Evolutionary conservation across 2,888 invertebrate species (phyloP), one percentile per base, ranked within the genome.

Genomic region (Leptopilina myrica): DNA sequence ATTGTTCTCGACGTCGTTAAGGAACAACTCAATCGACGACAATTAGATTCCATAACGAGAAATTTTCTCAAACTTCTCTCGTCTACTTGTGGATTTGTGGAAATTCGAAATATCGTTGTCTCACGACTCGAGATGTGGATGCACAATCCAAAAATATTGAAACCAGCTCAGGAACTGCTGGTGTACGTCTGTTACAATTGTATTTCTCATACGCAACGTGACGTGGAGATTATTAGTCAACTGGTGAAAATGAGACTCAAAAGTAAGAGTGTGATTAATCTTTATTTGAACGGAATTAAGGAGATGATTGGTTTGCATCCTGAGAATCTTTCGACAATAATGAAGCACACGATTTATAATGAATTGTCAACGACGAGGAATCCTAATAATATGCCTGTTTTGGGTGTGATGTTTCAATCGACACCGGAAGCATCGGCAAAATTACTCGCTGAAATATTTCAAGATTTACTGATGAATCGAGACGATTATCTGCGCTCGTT

Each of bases 271-370:
- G 94, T 98, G 84, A 95, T 98, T 81, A 97, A 96, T 89, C 96
- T 97, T 80, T 98, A 97, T 91, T 95, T 98, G 89, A 94, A 95
- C 64, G 97, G 98, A 85, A 94, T 98, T 88, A 97, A 98, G 88
- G 98, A 99, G 92, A 95, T 99, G 93, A 95, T 99, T 64, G 94
- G 94, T 14, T 94, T 97, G 76, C 96, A 97, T 88, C 95, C 96
- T 0, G 96, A 97, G 40, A 97, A 98, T 89, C 92, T 98, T 77
- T 95, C 95, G 80, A 95, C 97, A 53, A 95, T 98, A 81, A 93
- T 99, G 85, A 98, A 97, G 86, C 96, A 97, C 89, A 97, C 98
- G 0, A 96, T 99, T 79, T 98, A 97, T 93, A 99, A 99, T 92
- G 99, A 99, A 93, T 92, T 99, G 84, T 98, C 98, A 0, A 96